Percentiles rank a stretch among this genome's conserved stretches.
Evolutionary conservation across 2,113 vertebrate species (phyloP).

Genomic region (Pluvianellus socialis): DNA sequence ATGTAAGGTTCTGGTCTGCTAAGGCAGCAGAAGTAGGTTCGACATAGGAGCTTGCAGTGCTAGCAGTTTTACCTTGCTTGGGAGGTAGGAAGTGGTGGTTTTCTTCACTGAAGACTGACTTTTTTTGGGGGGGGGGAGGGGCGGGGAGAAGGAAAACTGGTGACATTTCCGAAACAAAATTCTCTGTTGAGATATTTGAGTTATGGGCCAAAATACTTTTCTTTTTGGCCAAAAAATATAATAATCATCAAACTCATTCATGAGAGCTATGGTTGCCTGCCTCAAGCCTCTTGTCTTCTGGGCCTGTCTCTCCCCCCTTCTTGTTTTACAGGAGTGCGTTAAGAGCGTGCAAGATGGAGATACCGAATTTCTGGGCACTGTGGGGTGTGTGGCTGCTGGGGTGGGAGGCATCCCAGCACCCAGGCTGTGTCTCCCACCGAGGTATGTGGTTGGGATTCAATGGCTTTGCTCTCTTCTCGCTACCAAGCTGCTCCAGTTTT

Average conservation of each 20-base stretch:
- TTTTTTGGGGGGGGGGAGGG: no score
- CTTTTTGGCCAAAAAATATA: background rate
- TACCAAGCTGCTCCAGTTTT: background rate
- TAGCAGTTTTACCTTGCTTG: background rate
- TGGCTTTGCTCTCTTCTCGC: background rate
- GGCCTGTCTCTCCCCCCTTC: accelerated
- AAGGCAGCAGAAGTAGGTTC: background rate
- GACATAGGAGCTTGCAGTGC: background rate
- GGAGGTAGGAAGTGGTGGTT: background rate
- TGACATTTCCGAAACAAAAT: background rate
- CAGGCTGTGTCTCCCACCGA: background rate
- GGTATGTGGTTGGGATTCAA: background rate
- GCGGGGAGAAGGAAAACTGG: background rate
- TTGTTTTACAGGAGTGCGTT: background rate
- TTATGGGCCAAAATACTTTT: background rate
- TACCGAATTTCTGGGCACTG: background rate
- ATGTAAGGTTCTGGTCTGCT: conserved; percentile 32
- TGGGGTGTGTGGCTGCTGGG: accelerated
- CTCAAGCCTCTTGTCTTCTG: background rate
- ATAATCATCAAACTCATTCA: background rate
- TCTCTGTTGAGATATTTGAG: background rate
- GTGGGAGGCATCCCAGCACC: background rate
- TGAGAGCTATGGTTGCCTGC: background rate
- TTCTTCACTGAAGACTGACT: background rate
- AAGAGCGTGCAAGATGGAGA: background rate